These are phyloP conservation scores for Trichonephila clavata DNA, from an alignment of 1,140 invertebrate genomes.

Conservation along the genomic window DNA sequence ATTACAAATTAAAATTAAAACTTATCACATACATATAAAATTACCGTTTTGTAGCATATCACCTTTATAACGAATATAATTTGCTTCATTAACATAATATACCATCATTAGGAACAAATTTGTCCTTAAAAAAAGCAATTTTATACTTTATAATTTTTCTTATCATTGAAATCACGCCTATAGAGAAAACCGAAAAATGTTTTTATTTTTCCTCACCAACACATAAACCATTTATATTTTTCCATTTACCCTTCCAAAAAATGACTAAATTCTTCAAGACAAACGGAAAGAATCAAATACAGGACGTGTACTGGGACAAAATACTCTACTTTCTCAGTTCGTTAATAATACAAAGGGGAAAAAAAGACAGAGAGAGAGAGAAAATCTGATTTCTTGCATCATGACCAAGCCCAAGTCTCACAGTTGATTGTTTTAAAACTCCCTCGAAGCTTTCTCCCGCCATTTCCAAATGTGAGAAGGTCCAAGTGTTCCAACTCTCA, in stretches of 20 bases:
- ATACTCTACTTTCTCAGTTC: not conserved
- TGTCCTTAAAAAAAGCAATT: too few species aligned
- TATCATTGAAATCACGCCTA: too few species aligned
- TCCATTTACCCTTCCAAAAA: not conserved
- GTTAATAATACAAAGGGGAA: slow-evolving; percentile 2
- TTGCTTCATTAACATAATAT: too few species aligned
- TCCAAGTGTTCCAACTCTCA: slow-evolving; percentile 69
- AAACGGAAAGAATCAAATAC: not conserved
- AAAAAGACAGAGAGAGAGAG: not conserved
- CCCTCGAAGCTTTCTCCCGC: slow-evolving; percentile 56
- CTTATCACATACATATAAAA: too few species aligned
- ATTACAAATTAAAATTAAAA: too few species aligned
- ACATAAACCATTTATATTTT: not conserved
- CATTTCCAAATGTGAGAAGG: slow-evolving; percentile 68
- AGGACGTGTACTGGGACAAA: not conserved
- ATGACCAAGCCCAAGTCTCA: not conserved
- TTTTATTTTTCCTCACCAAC: not conserved
- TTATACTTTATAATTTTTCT: too few species aligned
- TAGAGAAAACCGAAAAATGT: too few species aligned
- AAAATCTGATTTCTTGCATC: slow-evolving; percentile 41
- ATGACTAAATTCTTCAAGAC: not conserved
- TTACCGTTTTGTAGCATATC: too few species aligned
- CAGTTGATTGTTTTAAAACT: slow-evolving; percentile 70
- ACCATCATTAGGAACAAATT: too few species aligned
- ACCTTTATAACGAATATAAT: too few species aligned